phyloP scores from a whole-genome alignment of 2,888 invertebrate genomes.

The Nebria salina region DNA sequence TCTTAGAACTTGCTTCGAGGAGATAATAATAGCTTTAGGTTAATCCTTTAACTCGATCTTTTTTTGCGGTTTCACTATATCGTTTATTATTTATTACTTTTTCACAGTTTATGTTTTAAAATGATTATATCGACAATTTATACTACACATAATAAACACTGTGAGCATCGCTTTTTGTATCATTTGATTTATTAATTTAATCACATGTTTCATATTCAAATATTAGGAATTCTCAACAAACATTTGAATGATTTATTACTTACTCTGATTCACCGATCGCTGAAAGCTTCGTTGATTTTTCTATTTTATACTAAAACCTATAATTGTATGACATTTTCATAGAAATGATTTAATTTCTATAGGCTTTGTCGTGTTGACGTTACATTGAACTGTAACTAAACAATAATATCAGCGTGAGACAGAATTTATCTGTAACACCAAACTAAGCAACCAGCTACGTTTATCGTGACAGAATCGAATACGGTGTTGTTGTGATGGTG shows the following conservation, averaged over 20 bases:
- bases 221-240: background rate
- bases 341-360: background rate
- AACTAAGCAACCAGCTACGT: background rate
- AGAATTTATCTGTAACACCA: slow-evolving; percentile 1
- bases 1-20: background rate
- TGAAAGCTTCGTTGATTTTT: no score
- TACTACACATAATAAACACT: background rate
- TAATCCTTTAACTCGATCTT: background rate
- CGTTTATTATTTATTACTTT: slow-evolving; percentile 1
- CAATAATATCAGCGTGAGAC: slow-evolving; percentile 1
- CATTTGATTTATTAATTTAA: background rate
- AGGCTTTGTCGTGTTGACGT: background rate
- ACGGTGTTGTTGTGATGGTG: background rate
- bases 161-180: background rate
- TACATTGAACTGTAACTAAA: background rate
- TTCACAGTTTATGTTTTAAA: background rate
- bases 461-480: slow-evolving; percentile 1
- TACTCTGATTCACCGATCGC: no score
- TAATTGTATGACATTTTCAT: background rate
- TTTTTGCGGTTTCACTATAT: background rate
- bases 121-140: slow-evolving; percentile 1
- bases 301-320: no score
- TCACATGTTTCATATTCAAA: background rate
- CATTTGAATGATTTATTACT: no score
- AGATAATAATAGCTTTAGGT: background rate